A percentile compares a stretch with the other conserved stretches of the same genome.
Evolutionary conservation across 2,888 invertebrate genomes (phyloP).

Genomic region (Cantharis rustica): DNA sequence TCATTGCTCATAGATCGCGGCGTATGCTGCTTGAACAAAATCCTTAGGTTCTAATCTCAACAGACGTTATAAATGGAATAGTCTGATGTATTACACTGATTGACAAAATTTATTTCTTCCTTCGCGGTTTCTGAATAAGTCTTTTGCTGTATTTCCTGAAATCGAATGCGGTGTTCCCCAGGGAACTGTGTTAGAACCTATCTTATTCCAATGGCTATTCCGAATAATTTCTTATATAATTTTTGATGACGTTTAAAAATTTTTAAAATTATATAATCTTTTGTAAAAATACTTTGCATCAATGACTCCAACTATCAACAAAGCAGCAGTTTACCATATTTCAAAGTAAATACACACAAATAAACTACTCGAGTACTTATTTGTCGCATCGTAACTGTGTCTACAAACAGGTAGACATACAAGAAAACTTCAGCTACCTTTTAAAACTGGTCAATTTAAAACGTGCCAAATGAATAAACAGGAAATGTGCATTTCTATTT

Average conservation of each 20-base stretch:
- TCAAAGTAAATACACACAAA: neutral
- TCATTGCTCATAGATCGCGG: neutral
- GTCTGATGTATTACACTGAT: neutral
- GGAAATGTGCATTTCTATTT: constrained; percentile 31
- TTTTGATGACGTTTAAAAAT: no score
- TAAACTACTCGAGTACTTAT: neutral
- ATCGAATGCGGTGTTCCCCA: neutral
- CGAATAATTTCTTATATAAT: no score
- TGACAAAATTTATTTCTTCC: neutral
- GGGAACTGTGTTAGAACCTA: neutral
- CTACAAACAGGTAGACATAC: neutral
- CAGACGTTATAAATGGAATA: neutral
- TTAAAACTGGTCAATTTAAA: constrained; percentile 7
- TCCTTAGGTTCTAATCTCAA: neutral
- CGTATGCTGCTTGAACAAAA: neutral
- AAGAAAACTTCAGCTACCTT: constrained; percentile 6
- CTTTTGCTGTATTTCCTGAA: neutral
- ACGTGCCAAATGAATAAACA: constrained; percentile 34
- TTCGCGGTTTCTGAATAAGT: neutral
- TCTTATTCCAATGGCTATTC: neutral
- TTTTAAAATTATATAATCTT: neutral
- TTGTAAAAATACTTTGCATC: neutral
- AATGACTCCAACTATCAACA: neutral
- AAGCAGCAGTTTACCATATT: neutral
- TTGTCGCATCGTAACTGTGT: neutral